A percentile compares a stretch with the other conserved stretches of the same genome.
Conservation (phyloP, 1,140 invertebrate species). For the Micrasema minimum region DNA sequence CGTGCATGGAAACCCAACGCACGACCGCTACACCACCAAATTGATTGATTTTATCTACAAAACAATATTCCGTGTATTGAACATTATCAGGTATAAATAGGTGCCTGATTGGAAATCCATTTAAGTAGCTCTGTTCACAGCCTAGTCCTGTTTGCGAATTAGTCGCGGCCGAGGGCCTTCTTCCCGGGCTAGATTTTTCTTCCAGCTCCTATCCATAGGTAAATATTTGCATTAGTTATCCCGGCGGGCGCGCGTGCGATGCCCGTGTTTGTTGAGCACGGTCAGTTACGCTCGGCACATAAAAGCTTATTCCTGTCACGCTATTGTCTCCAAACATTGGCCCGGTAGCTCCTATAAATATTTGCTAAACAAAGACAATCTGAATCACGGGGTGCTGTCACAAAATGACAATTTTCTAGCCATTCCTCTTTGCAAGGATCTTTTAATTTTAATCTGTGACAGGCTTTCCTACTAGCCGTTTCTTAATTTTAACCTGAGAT, state of each 20-base stretch:
- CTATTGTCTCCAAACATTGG: constrained; percentile 55
- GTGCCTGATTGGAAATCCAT: no score
- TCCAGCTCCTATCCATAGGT: constrained; percentile 21
- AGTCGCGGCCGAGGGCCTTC: background rate
- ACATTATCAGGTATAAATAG: no score
- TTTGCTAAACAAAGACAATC: constrained; percentile 24
- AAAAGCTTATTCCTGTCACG: constrained; percentile 58
- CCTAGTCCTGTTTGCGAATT: constrained; percentile 12
- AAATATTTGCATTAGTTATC: constrained; percentile 50
- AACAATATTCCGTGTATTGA: no score
- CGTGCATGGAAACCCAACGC: no score
- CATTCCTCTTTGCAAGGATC: no score
- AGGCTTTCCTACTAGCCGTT: no score
- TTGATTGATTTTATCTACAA: no score
- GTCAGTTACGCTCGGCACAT: constrained; percentile 62
- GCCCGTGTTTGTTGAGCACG: constrained; percentile 64
- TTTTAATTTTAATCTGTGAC: no score
- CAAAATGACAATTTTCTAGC: constrained; percentile 17
- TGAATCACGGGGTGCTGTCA: background rate
- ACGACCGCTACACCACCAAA: no score
- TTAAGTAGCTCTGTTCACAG: no score
- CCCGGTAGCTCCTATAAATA: background rate
- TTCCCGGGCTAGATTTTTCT: background rate
- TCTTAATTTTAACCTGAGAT: no score
- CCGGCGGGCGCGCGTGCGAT: constrained; percentile 50